Evolutionary conservation across 2,888 invertebrate species (phyloP).

Genomic region (Conistra vaccinii): DNA sequence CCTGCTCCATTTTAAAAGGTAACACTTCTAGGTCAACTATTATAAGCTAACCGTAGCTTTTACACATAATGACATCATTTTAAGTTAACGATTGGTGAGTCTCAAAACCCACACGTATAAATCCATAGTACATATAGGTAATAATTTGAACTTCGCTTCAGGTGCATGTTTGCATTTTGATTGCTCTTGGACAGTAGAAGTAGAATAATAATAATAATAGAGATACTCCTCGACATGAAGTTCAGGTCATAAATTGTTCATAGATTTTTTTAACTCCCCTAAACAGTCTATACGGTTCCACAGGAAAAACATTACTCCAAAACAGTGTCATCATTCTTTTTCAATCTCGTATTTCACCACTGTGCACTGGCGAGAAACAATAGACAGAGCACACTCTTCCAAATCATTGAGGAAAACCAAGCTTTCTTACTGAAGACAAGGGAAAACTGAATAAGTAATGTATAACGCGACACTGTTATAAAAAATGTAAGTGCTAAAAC

Average conservation of each 20-base stretch:
- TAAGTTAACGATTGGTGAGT: too few species aligned
- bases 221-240: not conserved
- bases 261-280: not conserved
- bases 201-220: not conserved
- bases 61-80: not conserved
- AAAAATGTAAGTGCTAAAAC: conserved; percentile 57
- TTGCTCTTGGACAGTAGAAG: not conserved
- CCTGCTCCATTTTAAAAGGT: conserved; percentile 68
- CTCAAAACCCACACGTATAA: too few species aligned
- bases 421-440: conserved; percentile 38
- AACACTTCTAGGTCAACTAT: conserved; percentile 54
- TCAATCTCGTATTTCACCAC: conserved; percentile 46
- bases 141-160: not conserved
- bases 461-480: conserved; percentile 30
- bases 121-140: not conserved
- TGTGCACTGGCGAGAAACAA: conserved; percentile 39
- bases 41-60: conserved; percentile 13
- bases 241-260: not conserved
- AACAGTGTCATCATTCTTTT: conserved; percentile 37
- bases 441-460: conserved; percentile 50
- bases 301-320: conserved; percentile 16
- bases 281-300: not conserved
- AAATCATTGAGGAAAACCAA: conserved; percentile 53
- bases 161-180: not conserved
- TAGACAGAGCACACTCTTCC: conserved; percentile 28